Evolutionary conservation across 2,113 vertebrate species (phyloP), one percentile per base, ranked within the genome.

Genomic region (Astatoreochromis straeleni): DNA sequence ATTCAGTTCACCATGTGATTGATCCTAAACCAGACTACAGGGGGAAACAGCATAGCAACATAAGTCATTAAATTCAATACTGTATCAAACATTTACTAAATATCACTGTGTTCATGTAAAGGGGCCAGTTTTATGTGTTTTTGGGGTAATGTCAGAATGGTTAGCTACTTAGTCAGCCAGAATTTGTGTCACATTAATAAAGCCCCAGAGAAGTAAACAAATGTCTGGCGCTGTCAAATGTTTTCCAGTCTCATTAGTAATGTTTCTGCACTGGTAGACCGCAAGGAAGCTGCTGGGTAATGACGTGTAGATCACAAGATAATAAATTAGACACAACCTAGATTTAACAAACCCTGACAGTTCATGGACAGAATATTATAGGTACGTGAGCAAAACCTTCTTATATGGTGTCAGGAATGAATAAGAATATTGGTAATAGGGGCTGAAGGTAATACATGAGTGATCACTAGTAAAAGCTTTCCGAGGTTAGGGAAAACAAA

Each of bases 171-270:
- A 93, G 94, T 92, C 91, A 95, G 65, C 82, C 88, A 81, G 65
- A 81, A 65, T 84, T 45, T 83, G 81, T 87, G 85, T 87, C 89
- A 88, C 83, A 90, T 93, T 92, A 93, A 81, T 92, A 88, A 90
- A 92, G 78, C 89, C 80, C 81, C 73, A 87, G 85, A 85, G 84
- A 93, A 92, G 82, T 89, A 93, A 95, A 96, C 93, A 95, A 95
- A 94, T 90, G 86, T n/a, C n/a, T n/a, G n/a, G n/a, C n/a, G n/a
- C n/a, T n/a, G n/a, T n/a, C n/a, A n/a, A n/a, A n/a, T 24, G 4
- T 83, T 91, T 94, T 85, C 75, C 85, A 47, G 82, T 88, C 85
- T 94, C 89, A 94, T 95, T 95, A 95, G 82, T 63, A 85, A 80
- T 81, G 86, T 94, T 92, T 92, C 89, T 49, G 60, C 82, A 49